Evolutionary conservation across 2,113 vertebrate genomes (phyloP).

Genomic region (Pollachius pollachius): DNA sequence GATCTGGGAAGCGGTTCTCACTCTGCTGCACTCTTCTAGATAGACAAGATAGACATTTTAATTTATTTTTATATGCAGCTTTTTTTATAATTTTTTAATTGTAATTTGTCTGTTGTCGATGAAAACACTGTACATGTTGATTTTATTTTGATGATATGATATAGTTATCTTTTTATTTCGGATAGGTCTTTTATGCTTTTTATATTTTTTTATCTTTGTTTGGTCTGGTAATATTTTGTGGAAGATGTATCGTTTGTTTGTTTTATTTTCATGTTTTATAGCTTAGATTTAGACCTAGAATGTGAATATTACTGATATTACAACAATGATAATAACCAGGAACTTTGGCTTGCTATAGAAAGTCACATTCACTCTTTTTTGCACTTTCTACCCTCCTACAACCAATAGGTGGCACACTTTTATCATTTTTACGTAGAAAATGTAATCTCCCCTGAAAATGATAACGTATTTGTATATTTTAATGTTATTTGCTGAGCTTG

Average conservation of each 20-base stretch:
- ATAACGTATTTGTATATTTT: slow-evolving; percentile 21
- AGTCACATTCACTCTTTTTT: too few species aligned
- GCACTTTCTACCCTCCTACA: slow-evolving; percentile 13
- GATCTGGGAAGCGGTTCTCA: background rate
- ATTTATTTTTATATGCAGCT: slow-evolving; percentile 11
- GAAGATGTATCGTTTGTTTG: too few species aligned
- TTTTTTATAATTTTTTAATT: too few species aligned
- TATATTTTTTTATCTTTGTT: background rate
- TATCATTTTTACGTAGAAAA: background rate
- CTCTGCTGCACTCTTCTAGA: background rate
- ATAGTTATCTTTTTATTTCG: slow-evolving; percentile 5
- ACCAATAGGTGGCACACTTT: slow-evolving; percentile 36
- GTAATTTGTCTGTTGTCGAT: too few species aligned
- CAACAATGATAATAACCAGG: too few species aligned
- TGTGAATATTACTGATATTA: too few species aligned
- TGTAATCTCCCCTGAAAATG: background rate
- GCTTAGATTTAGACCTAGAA: too few species aligned
- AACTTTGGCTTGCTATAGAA: too few species aligned
- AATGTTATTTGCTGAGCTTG: slow-evolving; percentile 51
- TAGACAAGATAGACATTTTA: background rate
- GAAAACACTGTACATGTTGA: background rate
- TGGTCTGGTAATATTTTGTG: slow-evolving; percentile 56
- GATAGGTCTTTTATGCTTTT: slow-evolving; percentile 1
- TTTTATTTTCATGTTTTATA: too few species aligned
- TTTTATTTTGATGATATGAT: background rate